Base-by-base conservation (phyloP, 1,140 invertebrate genomes). In the Diorhabda elongata region DNA sequence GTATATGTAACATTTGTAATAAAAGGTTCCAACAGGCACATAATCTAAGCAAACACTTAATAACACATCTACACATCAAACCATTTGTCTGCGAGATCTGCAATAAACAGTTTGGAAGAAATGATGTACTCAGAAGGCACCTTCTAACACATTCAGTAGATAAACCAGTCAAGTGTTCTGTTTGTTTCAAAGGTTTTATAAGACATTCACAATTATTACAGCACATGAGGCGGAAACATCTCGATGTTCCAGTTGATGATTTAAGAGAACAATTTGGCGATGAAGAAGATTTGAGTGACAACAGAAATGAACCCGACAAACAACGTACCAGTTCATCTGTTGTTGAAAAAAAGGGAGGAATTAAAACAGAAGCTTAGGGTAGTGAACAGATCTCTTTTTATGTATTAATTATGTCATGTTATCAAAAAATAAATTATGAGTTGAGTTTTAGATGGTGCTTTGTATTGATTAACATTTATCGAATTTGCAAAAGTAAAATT, bases 11-110 rank as follows among this genome's bases (percentile, higher is more conserved):
- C 64, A 89, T 91, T 69, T 95, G 93, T 73, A 84, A 88, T 47
- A 85, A 91, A 70, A 84, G 89, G 5, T 95, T 95, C 79, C 90
- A 91, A 58, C 92, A 94, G 77, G 89, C 93, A 73, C 92, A 94
- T 79, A 94, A 93, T 79, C 83, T 95, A n/a, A 89, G 91, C 3
- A 94, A 94, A 75, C 93, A 95, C 75, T 85, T 93, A 75, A 81
- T 92, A 60, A 89, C 89, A 9, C 93, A 95, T 73, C 92, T 91
- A 5, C 91, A 92, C 3, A 90, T 92, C 70, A 87, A 91, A 74
- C 91, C 91, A 1, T 92, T 93, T 77, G 89, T 92, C 66, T 95
- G 93, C 81, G 91, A 94, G 90, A 75, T 80, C 42, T 80, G 78
- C 61, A 68, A 74, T 42, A 67, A 60, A 44, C 41, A 59, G 3